Conservation (phyloP, 2,797 vertebrate genomes). For the Otus scops region DNA sequence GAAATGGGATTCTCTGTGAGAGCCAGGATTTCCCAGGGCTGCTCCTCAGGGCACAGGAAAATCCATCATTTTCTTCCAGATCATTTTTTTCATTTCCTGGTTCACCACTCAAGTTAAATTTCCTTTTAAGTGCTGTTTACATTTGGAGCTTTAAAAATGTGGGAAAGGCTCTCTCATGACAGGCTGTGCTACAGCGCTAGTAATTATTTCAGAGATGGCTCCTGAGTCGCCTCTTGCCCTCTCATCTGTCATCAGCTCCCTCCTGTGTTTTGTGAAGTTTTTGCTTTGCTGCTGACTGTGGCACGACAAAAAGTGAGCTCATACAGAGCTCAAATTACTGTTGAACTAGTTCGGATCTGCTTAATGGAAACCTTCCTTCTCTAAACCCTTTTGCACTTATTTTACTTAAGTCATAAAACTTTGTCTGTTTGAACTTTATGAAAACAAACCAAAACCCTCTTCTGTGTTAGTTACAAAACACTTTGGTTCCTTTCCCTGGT, state of each 20-base stretch:
- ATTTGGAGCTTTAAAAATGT: not conserved
- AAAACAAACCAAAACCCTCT: slow-evolving; percentile 14
- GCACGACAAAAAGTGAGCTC: slow-evolving; percentile 4
- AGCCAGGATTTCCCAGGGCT: not conserved
- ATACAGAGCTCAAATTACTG: slow-evolving; percentile 15
- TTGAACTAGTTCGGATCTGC: slow-evolving; percentile 1
- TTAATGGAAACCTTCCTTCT: slow-evolving; percentile 60
- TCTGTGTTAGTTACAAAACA: not conserved
- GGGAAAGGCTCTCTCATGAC: not conserved
- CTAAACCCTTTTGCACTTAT: not conserved
- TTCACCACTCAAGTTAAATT: not conserved
- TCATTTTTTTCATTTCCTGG: not conserved
- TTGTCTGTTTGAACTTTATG: slow-evolving; percentile 8
- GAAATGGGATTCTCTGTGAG: not conserved
- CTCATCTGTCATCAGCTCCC: not conserved
- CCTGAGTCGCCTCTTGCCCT: not conserved
- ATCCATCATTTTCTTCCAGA: not conserved
- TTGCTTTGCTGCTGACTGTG: not conserved
- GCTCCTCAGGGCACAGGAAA: not conserved
- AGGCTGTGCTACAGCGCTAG: not conserved
- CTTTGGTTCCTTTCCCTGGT: slow-evolving; percentile 6
- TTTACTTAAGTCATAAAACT: slow-evolving; percentile 13
- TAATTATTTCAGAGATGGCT: not conserved
- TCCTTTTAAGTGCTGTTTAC: not conserved
- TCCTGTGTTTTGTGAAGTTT: not conserved